phyloP scores from a whole-genome alignment of 2,888 invertebrate genomes.

The Apantesis nais region DNA sequence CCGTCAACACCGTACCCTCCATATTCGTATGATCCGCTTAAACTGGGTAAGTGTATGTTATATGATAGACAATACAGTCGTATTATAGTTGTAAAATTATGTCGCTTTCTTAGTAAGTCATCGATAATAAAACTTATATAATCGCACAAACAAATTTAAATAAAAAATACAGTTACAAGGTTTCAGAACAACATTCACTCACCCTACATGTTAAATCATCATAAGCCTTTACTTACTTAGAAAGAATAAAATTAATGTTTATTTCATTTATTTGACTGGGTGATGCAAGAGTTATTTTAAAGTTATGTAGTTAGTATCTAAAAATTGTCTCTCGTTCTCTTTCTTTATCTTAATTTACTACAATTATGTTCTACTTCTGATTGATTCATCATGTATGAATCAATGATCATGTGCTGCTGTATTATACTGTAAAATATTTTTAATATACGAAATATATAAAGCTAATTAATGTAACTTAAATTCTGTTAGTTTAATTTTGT shows the following conservation, averaged over 20 bases:
- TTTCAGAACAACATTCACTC: not conserved
- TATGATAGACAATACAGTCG: not conserved
- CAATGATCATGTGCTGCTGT: no score
- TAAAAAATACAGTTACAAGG: not conserved
- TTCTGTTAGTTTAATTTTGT: no score
- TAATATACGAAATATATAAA: no score
- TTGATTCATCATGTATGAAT: no score
- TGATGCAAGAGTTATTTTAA: not conserved
- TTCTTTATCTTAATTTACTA: no score
- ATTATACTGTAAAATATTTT: no score
- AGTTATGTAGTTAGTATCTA: no score
- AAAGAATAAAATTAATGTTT: not conserved
- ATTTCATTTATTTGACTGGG: not conserved
- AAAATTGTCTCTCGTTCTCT: no score
- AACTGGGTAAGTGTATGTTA: conserved; percentile 79
- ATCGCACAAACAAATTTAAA: not conserved
- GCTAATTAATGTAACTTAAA: no score
- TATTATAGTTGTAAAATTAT: not conserved
- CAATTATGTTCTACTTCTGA: no score
- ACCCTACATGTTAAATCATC: not conserved
- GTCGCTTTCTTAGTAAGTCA: not conserved
- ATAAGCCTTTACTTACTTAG: no score
- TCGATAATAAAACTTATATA: not conserved
- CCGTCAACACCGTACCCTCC: conserved; percentile 95
- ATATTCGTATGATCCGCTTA: conserved; percentile 93